phyloP scores from a whole-genome alignment of 1,140 invertebrate genomes.

The Bathynomus jamesi region DNA sequence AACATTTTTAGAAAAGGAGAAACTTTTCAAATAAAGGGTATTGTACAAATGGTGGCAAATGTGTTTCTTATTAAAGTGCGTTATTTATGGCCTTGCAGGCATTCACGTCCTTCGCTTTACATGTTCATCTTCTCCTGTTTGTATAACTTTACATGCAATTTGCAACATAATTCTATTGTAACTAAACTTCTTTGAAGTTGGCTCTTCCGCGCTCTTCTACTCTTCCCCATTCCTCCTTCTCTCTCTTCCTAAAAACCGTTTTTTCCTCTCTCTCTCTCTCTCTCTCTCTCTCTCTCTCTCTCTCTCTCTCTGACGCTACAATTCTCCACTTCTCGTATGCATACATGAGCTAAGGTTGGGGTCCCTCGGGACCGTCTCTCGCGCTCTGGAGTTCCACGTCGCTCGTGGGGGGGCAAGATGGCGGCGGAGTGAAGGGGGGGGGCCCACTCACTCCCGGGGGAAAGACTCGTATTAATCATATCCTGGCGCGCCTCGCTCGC shows the following conservation, averaged over 20 bases:
- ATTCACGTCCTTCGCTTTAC: background rate
- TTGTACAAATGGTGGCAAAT: background rate
- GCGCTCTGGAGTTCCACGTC: background rate
- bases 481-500: background rate
- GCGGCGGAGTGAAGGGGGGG: background rate
- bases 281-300: no score
- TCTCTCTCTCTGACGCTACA: background rate
- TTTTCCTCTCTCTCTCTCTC: background rate
- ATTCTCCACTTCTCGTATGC: background rate
- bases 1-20: background rate
- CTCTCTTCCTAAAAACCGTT: background rate
- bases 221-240: background rate
- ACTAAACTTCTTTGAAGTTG: background rate
- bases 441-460: background rate
- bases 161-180: slow-evolving; percentile 1
- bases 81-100: background rate
- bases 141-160: slow-evolving; percentile 1
- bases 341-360: background rate
- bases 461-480: background rate
- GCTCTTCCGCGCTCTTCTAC: background rate
- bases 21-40: background rate
- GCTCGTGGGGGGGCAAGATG: background rate
- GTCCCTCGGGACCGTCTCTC: background rate
- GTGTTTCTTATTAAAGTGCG: background rate
- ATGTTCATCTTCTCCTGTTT: background rate